A percentile compares a stretch with the other conserved stretches of the same genome.
phyloP scores from a whole-genome alignment of 1,140 invertebrate species.

The Arion vulgaris region DNA sequence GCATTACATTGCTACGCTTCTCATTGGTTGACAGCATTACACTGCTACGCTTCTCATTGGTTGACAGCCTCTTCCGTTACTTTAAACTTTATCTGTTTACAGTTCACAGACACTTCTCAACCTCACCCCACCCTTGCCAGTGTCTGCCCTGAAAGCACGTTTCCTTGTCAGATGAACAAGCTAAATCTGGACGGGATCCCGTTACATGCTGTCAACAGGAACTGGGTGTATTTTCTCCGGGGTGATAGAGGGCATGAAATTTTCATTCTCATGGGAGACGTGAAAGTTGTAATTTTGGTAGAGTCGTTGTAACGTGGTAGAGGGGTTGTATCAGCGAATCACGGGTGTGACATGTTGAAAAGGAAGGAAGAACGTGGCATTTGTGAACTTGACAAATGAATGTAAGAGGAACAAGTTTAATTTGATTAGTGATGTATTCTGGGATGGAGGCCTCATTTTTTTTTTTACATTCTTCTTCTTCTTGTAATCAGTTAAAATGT shows the following conservation, averaged over 20 bases:
- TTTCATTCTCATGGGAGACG: neutral
- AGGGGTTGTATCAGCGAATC: neutral
- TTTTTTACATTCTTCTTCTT: too few species aligned
- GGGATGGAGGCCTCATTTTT: too few species aligned
- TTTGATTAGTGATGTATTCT: neutral
- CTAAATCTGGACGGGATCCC: neutral
- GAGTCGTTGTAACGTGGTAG: neutral
- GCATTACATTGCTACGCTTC: too few species aligned
- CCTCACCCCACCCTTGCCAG: too few species aligned
- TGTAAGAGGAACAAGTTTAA: neutral
- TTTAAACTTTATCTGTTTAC: too few species aligned
- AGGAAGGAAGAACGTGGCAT: slow-evolving; percentile 3
- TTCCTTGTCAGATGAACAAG: too few species aligned
- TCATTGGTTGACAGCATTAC: too few species aligned
- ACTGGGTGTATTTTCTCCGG: neutral
- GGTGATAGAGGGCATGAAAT: neutral
- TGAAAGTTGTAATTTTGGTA: neutral
- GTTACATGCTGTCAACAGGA: neutral
- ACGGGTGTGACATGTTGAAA: neutral
- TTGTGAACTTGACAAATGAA: neutral
- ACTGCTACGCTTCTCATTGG: too few species aligned
- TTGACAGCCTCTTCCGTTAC: too few species aligned
- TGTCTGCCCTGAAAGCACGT: too few species aligned
- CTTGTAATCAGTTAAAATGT: too few species aligned
- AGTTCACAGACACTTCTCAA: too few species aligned